A percentile compares a stretch with the other conserved stretches of the same genome.
Evolutionary conservation across 2,113 vertebrate genomes (phyloP).

Genomic region (Gracilinanus agilis): DNA sequence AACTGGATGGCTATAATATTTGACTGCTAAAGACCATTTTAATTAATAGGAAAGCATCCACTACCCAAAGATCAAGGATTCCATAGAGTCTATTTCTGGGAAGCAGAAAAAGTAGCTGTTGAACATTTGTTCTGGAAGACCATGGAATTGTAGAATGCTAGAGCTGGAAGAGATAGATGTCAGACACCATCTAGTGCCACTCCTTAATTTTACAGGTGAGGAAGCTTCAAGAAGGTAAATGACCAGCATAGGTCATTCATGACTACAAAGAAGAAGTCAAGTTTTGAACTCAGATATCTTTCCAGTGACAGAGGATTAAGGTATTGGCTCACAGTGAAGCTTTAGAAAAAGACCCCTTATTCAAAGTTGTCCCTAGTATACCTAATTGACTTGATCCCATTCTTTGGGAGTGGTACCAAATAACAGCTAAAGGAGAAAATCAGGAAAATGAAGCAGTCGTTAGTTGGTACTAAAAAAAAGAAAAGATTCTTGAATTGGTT

Average conservation of each 20-base stretch:
- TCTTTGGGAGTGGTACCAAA: not conserved
- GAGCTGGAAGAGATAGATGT: not conserved
- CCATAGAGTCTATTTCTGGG: not conserved
- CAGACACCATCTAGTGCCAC: not conserved
- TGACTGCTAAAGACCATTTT: constrained; percentile 10
- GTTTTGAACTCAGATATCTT: not conserved
- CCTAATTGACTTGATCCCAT: not conserved
- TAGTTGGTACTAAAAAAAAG: not conserved
- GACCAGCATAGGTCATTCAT: not conserved
- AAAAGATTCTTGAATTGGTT: not conserved
- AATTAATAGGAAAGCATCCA: not conserved
- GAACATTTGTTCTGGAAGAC: not conserved
- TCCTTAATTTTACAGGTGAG: not conserved
- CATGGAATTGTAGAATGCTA: not conserved
- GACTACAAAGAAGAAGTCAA: not conserved
- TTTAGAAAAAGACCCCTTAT: constrained; percentile 1
- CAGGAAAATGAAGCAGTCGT: not conserved
- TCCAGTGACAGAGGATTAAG: not conserved
- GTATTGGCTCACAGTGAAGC: not conserved
- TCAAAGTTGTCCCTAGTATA: not conserved
- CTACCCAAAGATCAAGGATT: not conserved
- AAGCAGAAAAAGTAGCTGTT: not conserved
- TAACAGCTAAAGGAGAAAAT: not conserved
- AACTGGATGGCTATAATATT: not conserved
- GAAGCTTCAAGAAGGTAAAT: not conserved